phyloP scores from a whole-genome alignment of 2,888 invertebrate genomes.

The Dorcus hopei region DNA sequence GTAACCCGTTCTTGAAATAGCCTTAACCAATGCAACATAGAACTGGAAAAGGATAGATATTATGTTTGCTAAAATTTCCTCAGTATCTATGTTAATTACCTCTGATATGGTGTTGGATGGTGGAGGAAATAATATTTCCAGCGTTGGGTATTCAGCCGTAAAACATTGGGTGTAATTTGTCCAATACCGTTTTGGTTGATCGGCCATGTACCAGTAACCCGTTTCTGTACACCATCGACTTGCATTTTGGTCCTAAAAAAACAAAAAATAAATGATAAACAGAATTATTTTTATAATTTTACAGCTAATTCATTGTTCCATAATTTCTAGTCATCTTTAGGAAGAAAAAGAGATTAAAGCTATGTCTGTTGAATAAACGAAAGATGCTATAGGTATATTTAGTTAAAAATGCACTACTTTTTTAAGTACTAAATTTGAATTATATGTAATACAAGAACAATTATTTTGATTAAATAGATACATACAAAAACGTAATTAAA shows the following conservation, averaged over 20 bases:
- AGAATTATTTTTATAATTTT: no score
- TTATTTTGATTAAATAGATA: no score
- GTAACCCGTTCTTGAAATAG: conserved; percentile 56
- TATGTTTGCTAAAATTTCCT: not conserved
- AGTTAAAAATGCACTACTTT: no score
- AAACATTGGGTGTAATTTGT: conserved; percentile 55
- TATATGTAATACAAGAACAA: no score
- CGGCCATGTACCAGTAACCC: conserved; percentile 52
- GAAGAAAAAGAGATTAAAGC: no score
- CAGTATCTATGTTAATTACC: conserved; percentile 1
- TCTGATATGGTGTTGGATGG: conserved; percentile 7
- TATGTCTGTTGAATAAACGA: no score
- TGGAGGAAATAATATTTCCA: conserved; percentile 28
- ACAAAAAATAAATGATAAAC: not conserved
- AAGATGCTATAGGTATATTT: no score
- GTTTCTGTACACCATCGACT: conserved; percentile 50
- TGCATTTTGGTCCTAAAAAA: conserved; percentile 48
- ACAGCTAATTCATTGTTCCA: no score
- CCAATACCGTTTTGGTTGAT: conserved; percentile 47
- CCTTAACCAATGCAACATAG: conserved; percentile 53
- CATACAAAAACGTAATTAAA: no score
- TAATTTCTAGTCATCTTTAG: no score
- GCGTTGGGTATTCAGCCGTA: conserved; percentile 43
- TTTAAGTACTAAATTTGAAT: no score
- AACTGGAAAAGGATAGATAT: conserved; percentile 43